Base-by-base conservation (phyloP, 64 coral and sea anemone genomes). In the Stichodactyla helianthus region DNA sequence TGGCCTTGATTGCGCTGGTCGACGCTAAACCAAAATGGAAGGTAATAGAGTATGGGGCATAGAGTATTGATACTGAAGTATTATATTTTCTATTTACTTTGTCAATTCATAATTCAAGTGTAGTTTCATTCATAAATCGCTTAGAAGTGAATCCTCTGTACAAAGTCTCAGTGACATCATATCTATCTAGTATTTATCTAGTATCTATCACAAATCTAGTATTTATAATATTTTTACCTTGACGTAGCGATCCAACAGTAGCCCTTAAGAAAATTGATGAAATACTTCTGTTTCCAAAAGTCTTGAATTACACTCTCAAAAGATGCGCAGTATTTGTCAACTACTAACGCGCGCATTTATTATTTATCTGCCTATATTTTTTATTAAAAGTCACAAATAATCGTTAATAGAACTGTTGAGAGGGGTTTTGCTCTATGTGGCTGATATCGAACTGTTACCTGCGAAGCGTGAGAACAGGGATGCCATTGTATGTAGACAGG, bases 1-100 rank as follows among this genome's bases (percentile, higher is more conserved):
- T 84, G 5, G 50, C n/a, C 55, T 23, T 77, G 6, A 2, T 86
- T 63, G 74, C 61, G 27, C 14, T 90, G 17, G 89, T 79, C 5
- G 82, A 90, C 9, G 89, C 89, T 19, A 85, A 86, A 85, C 78
- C 78, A 52, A 81, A 81, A 22, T 81, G 78, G 78, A 90, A 86
- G 89, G 89, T 90, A 44, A 44, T 44, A 44, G 50, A 63, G 89
- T 28, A 52, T 57, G 20, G 25, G 26, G 14, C 0, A 11, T 74
- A 31, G 10, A 28, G 68, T 31, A 58, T 31, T 20, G 17, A 18
- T 74, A 74, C 8, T 71, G 20, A 71, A 6, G 2, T 6, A 27
- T 9, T 5, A 23, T 22, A 71, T 23, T 22, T 10, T 74, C 25
- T 74, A n/a, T 28, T 14, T 27, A 10, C 10, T 5, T 11, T 31